Percentiles rank a stretch among this genome's conserved stretches.
These are phyloP conservation scores for Thysanoteuthis rhombus DNA, from an alignment of 2,888 invertebrate species.

Conservation along the genomic window DNA sequence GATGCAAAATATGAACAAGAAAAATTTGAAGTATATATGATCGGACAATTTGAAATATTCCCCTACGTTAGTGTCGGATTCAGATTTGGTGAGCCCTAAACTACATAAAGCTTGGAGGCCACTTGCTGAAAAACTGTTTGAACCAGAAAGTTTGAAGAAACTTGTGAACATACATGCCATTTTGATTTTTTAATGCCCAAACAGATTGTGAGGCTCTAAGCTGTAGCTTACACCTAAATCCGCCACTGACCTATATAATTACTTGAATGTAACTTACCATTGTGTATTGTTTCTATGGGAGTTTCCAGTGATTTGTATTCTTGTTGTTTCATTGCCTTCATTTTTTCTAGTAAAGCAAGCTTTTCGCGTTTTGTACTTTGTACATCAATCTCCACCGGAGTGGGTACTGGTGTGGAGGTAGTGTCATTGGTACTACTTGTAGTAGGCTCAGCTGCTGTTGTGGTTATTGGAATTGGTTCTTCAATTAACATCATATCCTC, in stretches of 20 bases:
- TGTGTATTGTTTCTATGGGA: neutral
- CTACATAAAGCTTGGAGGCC: too few relatives aligned
- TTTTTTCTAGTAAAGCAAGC: neutral
- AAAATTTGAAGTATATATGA: neutral
- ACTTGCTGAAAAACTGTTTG: too few relatives aligned
- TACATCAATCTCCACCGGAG: neutral
- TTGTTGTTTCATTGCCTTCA: neutral
- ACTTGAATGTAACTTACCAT: neutral
- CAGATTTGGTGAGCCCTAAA: too few relatives aligned
- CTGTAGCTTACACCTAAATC: too few relatives aligned
- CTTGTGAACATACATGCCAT: too few relatives aligned
- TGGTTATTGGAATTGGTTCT: neutral
- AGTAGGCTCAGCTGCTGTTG: neutral
- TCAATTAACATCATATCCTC: neutral
- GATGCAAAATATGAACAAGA: too few relatives aligned
- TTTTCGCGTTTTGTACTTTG: neutral
- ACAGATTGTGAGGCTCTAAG: too few relatives aligned
- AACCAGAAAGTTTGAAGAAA: too few relatives aligned
- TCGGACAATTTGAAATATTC: neutral
- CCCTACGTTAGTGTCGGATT: too few relatives aligned
- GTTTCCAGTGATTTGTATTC: neutral
- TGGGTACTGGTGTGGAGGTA: too few relatives aligned
- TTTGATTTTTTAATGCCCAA: too few relatives aligned
- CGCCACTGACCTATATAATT: neutral
- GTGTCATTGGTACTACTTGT: neutral